phyloP scores from a whole-genome alignment of 1,140 invertebrate species.

The Macrobrachium rosenbergii region DNA sequence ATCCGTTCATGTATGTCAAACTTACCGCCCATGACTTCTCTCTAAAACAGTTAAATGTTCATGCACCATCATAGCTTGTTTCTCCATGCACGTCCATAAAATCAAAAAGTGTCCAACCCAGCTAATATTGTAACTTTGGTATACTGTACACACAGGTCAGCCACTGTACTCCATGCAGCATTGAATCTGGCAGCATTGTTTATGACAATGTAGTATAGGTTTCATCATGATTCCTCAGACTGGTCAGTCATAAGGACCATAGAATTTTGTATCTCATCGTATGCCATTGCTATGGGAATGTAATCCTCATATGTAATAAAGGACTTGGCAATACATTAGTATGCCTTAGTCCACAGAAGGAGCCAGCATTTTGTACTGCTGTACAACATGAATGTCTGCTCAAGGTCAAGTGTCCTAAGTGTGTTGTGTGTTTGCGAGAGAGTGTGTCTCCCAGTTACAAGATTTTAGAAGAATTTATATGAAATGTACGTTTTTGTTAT shows the following conservation, averaged over 20 bases:
- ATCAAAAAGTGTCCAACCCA: slow-evolving; percentile 52
- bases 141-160: slow-evolving; percentile 13
- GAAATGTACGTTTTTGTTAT: neutral
- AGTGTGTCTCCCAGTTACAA: no score
- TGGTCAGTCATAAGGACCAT: neutral
- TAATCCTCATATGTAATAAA: neutral
- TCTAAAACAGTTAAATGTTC: slow-evolving; percentile 48
- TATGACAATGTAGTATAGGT: slow-evolving; percentile 24
- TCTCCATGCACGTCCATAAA: slow-evolving; percentile 41
- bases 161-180: no score
- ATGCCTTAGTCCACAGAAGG: slow-evolving; percentile 31
- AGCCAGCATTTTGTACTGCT: slow-evolving; percentile 35
- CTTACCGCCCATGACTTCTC: slow-evolving; percentile 33
- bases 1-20: slow-evolving; percentile 42
- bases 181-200: neutral
- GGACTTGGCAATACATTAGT: neutral
- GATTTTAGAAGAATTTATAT: neutral
- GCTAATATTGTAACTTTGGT: slow-evolving; percentile 13
- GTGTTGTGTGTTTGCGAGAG: neutral
- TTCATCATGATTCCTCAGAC: no score
- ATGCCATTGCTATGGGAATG: neutral
- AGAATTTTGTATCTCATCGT: neutral
- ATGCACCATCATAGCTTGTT: slow-evolving; percentile 41
- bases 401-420: slow-evolving; percentile 33
- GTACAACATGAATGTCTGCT: slow-evolving; percentile 42